These are phyloP conservation scores for Cynaeus angustus DNA, from an alignment of 2,888 invertebrate species.

Conservation along the genomic window DNA sequence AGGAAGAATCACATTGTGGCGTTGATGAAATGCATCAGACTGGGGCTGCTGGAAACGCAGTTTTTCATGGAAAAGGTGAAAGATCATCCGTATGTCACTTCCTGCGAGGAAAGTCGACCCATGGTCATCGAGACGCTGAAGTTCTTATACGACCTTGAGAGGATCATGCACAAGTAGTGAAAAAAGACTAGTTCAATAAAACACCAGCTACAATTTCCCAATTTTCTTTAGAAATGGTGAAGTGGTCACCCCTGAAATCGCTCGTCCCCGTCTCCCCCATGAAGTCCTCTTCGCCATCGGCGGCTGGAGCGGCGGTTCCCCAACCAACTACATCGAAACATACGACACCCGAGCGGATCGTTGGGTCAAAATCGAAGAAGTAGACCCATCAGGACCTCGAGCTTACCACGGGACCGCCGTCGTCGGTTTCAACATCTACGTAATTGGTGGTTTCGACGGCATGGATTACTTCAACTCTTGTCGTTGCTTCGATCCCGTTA, in stretches of 20 bases:
- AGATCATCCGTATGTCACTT: slow-evolving; percentile 89
- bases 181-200: too few relatives aligned
- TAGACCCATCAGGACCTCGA: slow-evolving; percentile 88
- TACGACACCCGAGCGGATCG: slow-evolving; percentile 93
- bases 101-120: slow-evolving; percentile 88
- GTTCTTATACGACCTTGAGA: slow-evolving; percentile 93
- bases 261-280: slow-evolving; percentile 88
- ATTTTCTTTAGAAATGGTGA: slow-evolving; percentile 78
- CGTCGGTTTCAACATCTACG: slow-evolving; percentile 87
- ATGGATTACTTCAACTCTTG: slow-evolving; percentile 66
- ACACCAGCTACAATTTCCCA: too few relatives aligned
- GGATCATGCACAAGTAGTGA: slow-evolving; percentile 78
- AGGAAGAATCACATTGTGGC: slow-evolving; percentile 85
- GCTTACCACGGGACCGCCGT: slow-evolving; percentile 97
- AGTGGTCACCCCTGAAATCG: slow-evolving; percentile 88
- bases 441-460: slow-evolving; percentile 96
- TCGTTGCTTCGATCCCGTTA: slow-evolving; percentile 87
- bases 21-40: slow-evolving; percentile 85
- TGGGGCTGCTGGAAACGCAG: slow-evolving; percentile 89
- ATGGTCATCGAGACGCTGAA: slow-evolving; percentile 93
- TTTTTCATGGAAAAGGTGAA: slow-evolving; percentile 94
- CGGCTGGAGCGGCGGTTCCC: slow-evolving; percentile 85
- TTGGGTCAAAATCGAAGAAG: slow-evolving; percentile 88
- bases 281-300: slow-evolving; percentile 91
- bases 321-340: slow-evolving; percentile 87